Evolutionary conservation across 2,888 invertebrate species (phyloP).

Genomic region (Trissolcus brochymenae): DNA sequence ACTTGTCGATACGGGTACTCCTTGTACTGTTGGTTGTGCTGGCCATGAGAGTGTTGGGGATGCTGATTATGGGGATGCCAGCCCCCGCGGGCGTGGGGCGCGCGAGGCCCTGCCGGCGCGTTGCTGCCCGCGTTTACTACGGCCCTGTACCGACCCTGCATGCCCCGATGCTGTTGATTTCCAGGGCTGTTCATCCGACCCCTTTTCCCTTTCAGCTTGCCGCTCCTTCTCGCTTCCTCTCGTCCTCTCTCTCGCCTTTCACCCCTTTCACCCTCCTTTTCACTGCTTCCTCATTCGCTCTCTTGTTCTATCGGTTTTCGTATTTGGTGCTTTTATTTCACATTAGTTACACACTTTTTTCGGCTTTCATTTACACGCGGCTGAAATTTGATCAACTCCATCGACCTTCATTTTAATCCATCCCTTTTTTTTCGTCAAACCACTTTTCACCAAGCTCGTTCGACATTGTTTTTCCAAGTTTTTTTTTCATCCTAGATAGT

Average conservation of each 20-base stretch:
- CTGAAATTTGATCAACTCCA: conserved; percentile 25
- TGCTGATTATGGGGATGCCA: conserved; percentile 61
- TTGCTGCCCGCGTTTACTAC: conserved; percentile 43
- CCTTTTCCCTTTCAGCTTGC: conserved; percentile 32
- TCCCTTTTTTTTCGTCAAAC: conserved; percentile 1
- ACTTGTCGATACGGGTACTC: conserved; percentile 62
- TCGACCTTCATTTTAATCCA: background rate
- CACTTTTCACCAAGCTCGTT: no score
- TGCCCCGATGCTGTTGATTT: conserved; percentile 54
- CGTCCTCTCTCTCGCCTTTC: conserved; percentile 9
- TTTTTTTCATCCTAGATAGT: no score
- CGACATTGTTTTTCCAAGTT: no score
- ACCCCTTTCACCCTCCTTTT: conserved; percentile 23
- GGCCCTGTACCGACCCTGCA: conserved; percentile 60
- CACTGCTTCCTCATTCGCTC: conserved; percentile 23
- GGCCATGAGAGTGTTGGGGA: conserved; percentile 59
- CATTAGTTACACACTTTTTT: conserved; percentile 38
- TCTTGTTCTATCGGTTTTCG: conserved; percentile 31
- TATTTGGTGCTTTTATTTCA: conserved; percentile 29
- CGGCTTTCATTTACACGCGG: conserved; percentile 25
- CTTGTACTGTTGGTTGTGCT: conserved; percentile 61
- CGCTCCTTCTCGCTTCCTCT: conserved; percentile 29
- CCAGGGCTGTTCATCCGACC: conserved; percentile 58
- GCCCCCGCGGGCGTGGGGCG: conserved; percentile 53
- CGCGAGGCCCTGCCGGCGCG: conserved; percentile 45